Evolutionary conservation across 92 coral and sea anemone species (phyloP), one percentile per base, ranked within the genome.

Genomic region (Diadumene lineata): DNA sequence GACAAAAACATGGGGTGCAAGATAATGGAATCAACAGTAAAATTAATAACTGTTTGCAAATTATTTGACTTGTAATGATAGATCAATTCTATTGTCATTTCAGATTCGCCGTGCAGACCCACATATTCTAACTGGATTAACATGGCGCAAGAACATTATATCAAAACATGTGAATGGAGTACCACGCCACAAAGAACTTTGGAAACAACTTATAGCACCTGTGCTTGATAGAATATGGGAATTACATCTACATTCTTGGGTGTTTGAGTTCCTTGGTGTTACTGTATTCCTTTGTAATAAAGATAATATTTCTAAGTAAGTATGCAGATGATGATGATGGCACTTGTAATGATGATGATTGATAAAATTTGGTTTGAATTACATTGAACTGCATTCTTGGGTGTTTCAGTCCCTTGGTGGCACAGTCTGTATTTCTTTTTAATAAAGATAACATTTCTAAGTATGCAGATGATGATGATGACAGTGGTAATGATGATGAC

Each of bases 101-200:
- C 34, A 93, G 98, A 87, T 93, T 33, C 91, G 98, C 29, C 73
- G 87, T 72, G 94, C 97, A 22, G 97, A 94, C 75, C 92, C 97
- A n/a, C 82, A 83, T 26, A 88, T 94, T 74, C 73, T 94, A 7
- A 89, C 96, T 13, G 93, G 92, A 58, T 71, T 91, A 69, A 94
- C 93, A 33, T 94, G 98, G 98, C 86, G 96, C 24, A 90, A 85
- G 68, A 72, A 19, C 33, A 76, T 85, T n/a, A 84, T 94, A 24
- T 62, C 88, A 0, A 74, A 70, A 33, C 64, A 66, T 56, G 73
- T 74, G 18, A 67, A 74, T 60, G 98, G 97, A 19, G 76, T 79
- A 28, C 72, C 88, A 30, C 80, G 93, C 34, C 70, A 73, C 81
- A 83, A 85, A 34, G 92, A 90, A 26, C 76, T 91, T 76, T 94